A percentile compares a stretch with the other conserved stretches of the same genome.
Conservation (phyloP, 2,113 vertebrate genomes). For the Megalops atlanticus region DNA sequence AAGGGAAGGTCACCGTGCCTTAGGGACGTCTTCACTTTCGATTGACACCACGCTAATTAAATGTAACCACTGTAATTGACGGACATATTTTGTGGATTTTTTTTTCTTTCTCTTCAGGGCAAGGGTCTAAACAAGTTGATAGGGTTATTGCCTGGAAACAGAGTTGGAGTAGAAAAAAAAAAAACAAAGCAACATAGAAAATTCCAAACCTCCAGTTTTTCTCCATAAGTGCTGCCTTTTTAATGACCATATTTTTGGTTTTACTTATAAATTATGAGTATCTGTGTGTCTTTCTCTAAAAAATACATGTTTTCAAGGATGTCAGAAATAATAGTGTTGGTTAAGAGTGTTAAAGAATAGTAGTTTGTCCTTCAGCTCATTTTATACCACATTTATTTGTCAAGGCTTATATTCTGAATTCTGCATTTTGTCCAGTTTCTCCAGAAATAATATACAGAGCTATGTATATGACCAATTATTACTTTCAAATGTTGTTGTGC, state of each 20-base stretch:
- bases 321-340: background rate
- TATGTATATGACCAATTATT: background rate
- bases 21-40: conserved; percentile 18
- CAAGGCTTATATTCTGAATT: background rate
- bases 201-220: background rate
- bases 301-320: background rate
- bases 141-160: conserved; percentile 9
- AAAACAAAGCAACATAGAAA: no score
- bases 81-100: conserved; percentile 20
- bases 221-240: background rate
- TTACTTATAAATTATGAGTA: no score
- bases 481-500: background rate
- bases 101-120: conserved; percentile 4
- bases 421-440: background rate
- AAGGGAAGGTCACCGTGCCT: conserved; percentile 38
- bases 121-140: background rate
- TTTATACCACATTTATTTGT: background rate
- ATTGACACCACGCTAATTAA: conserved; percentile 54
- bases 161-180: background rate
- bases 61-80: conserved; percentile 51
- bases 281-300: background rate
- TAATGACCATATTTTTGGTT: background rate
- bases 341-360: background rate
- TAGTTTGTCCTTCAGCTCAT: conserved; percentile 2
- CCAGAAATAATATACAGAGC: background rate